Evolutionary conservation across 2,113 vertebrate genomes (phyloP).

Genomic region (Clarias batrachus): DNA sequence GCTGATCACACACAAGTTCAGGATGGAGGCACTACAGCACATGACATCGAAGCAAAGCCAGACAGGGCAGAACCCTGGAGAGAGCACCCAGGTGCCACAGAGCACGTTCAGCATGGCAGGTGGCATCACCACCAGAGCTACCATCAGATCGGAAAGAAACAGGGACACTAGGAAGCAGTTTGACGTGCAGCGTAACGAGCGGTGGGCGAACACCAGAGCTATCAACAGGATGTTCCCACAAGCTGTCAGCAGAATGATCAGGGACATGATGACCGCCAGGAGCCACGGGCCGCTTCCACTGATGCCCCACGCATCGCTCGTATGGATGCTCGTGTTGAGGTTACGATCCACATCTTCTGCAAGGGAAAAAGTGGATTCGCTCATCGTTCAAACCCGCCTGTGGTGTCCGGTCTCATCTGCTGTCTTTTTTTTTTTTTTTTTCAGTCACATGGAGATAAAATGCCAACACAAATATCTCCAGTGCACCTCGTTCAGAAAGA

Average conservation of each 20-base stretch:
- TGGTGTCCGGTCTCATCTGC: constrained; percentile 25
- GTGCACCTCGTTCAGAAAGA: constrained; percentile 4
- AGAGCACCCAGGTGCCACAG: constrained; percentile 89
- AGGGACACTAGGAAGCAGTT: constrained; percentile 96
- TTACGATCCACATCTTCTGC: constrained; percentile 41
- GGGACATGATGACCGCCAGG: constrained; percentile 79
- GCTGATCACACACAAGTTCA: constrained; percentile 96
- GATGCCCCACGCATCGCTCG: constrained; percentile 61
- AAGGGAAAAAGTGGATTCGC: constrained; percentile 55
- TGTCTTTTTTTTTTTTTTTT: constrained; percentile 12
- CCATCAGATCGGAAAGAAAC: constrained; percentile 95
- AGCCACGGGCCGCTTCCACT: constrained; percentile 81
- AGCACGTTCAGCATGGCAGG: constrained; percentile 93
- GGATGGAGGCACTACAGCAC: constrained; percentile 98
- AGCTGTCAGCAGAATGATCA: constrained; percentile 85
- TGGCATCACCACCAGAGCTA: constrained; percentile 96
- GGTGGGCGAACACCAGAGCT: constrained; percentile 85
- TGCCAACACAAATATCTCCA: constrained; percentile 2
- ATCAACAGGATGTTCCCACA: constrained; percentile 87
- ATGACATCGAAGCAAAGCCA: constrained; percentile 96
- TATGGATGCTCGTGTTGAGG: constrained; percentile 45
- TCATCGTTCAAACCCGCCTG: constrained; percentile 54
- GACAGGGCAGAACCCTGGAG: constrained; percentile 82
- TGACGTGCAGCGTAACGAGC: constrained; percentile 90
- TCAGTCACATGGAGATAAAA: constrained; percentile 23